phyloP scores from a whole-genome alignment of 2,113 vertebrate species.

The Dasyurus viverrinus region DNA sequence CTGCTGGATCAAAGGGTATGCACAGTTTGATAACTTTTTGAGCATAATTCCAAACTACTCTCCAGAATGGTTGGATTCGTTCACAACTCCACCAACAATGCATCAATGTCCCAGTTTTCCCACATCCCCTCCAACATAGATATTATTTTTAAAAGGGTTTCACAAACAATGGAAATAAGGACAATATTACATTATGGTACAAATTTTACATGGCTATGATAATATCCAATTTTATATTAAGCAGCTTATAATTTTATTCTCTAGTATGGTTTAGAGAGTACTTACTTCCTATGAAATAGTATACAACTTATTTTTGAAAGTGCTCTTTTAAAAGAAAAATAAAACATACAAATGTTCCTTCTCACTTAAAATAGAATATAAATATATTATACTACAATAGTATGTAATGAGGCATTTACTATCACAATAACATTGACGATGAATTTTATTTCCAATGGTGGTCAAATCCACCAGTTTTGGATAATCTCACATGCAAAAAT shows the following conservation, averaged over 20 bases:
- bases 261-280: neutral
- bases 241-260: neutral
- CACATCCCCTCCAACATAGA: too few relatives aligned
- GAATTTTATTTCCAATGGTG: constrained; percentile 21
- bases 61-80: too few relatives aligned
- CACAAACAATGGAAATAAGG: constrained; percentile 9
- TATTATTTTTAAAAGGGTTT: neutral
- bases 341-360: constrained; percentile 29
- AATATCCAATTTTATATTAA: neutral
- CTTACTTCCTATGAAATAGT: constrained; percentile 32
- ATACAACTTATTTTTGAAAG: constrained; percentile 15
- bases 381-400: neutral
- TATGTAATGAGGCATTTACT: constrained; percentile 1
- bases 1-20: too few relatives aligned
- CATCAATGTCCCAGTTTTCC: too few relatives aligned
- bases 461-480: neutral
- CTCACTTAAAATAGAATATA: constrained; percentile 25
- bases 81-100: too few relatives aligned
- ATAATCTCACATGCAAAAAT: constrained; percentile 12
- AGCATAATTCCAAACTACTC: too few relatives aligned
- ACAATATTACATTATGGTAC: constrained; percentile 23
- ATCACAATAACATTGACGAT: constrained; percentile 2
- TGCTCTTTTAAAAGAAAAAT: constrained; percentile 19
- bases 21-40: too few relatives aligned
- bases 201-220: neutral